These are phyloP conservation scores for Limnephilus marmoratus DNA, from an alignment of 2,888 invertebrate genomes.

Conservation along the genomic window DNA sequence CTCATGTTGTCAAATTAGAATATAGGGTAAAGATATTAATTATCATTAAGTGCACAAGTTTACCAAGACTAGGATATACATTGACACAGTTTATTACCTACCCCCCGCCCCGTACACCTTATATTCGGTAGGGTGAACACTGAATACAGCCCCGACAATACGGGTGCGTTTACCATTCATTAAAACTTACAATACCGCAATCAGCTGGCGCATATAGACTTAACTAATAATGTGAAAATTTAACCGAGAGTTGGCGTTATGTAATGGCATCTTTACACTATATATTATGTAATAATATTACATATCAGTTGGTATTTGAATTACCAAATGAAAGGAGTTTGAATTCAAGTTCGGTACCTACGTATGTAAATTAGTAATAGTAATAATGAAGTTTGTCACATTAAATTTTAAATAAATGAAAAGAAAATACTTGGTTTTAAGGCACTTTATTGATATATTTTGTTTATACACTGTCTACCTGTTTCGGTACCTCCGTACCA, in stretches of 20 bases:
- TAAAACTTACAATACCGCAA: constrained; percentile 60
- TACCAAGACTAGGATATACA: neutral
- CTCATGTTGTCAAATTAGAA: neutral
- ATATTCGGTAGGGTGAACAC: constrained; percentile 3
- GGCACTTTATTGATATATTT: no score
- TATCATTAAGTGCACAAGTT: neutral
- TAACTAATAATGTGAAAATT: constrained; percentile 50
- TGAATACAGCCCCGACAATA: constrained; percentile 53
- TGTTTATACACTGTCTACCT: no score
- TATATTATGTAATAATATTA: neutral
- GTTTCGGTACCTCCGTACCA: no score
- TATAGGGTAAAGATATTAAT: neutral
- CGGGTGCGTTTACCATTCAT: constrained; percentile 63
- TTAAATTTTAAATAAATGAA: neutral
- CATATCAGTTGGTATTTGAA: neutral
- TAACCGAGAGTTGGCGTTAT: neutral
- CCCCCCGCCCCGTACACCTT: neutral
- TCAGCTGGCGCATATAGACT: constrained; percentile 62
- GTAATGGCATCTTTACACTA: neutral
- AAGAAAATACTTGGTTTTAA: no score
- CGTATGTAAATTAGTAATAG: neutral
- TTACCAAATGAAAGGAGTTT: neutral
- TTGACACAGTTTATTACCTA: neutral
- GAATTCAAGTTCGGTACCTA: neutral
- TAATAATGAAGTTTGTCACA: neutral